Conservation (phyloP, 2,797 vertebrate species). For the Crocidura indochinensis region DNA sequence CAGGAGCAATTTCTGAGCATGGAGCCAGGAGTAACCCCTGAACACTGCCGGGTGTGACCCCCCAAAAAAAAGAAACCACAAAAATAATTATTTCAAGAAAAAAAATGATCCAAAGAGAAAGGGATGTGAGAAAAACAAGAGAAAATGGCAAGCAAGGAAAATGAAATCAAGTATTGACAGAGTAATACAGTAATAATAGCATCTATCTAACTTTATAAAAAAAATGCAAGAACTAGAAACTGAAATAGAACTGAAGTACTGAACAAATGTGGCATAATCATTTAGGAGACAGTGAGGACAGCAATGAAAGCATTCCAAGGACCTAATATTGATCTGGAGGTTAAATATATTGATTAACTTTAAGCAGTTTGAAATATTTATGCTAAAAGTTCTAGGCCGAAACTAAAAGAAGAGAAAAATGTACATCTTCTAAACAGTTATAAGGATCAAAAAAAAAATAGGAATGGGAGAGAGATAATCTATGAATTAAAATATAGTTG, state of each 20-base stretch:
- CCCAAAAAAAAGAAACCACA: no score
- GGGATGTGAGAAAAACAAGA: no score
- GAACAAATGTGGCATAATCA: accelerated
- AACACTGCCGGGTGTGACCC: no score
- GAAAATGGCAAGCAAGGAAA: no score
- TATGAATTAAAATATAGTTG: no score
- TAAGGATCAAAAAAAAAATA: background rate
- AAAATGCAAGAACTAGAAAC: background rate
- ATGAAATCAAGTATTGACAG: no score
- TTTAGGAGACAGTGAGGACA: background rate
- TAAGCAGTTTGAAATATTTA: slow-evolving; percentile 64
- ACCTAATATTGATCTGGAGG: slow-evolving; percentile 31
- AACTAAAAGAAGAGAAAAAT: slow-evolving; percentile 30
- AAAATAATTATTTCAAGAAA: no score
- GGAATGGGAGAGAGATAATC: background rate
- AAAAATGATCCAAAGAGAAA: background rate
- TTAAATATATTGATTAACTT: slow-evolving; percentile 42
- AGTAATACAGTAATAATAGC: background rate
- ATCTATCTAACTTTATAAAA: background rate
- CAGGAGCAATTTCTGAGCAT: no score
- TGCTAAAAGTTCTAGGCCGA: slow-evolving; percentile 43
- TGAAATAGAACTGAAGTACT: background rate
- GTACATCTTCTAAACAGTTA: background rate
- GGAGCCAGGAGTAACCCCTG: no score
- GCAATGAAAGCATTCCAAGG: slow-evolving; percentile 2